Evolutionary conservation across 2,113 vertebrate genomes (phyloP).

Genomic region (Malurus cyaneus): DNA sequence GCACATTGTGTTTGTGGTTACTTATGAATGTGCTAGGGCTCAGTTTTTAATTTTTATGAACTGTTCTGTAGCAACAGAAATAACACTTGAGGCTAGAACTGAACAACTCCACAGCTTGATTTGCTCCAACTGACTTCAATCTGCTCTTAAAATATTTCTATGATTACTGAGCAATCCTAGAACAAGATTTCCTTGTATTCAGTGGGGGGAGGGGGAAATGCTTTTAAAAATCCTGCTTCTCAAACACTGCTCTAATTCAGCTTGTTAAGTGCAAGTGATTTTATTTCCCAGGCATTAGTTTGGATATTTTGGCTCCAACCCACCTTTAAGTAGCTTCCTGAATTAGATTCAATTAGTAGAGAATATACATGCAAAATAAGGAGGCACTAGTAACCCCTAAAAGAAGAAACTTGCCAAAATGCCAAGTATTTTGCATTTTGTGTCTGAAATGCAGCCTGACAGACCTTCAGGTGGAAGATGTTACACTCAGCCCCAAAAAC

Average conservation of each 20-base stretch:
- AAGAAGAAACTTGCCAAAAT: background rate
- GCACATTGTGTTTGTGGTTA: background rate
- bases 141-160: conserved; percentile 30
- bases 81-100: background rate
- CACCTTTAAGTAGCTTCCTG: background rate
- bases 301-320: background rate
- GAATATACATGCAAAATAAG: background rate
- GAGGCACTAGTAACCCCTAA: background rate
- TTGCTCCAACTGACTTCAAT: background rate
- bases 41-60: background rate
- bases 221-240: background rate
- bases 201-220: background rate
- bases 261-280: background rate
- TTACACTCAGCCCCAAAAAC: background rate
- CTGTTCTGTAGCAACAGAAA: background rate
- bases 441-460: background rate
- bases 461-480: background rate
- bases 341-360: background rate
- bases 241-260: background rate
- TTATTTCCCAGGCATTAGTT: background rate
- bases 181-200: conserved; percentile 3
- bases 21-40: background rate
- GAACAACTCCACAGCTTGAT: background rate
- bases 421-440: background rate
- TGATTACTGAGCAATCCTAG: background rate